A percentile compares a stretch with the other conserved stretches of the same genome.
Conservation (phyloP, 2,113 vertebrate genomes). For the Oryzias javanicus region DNA sequence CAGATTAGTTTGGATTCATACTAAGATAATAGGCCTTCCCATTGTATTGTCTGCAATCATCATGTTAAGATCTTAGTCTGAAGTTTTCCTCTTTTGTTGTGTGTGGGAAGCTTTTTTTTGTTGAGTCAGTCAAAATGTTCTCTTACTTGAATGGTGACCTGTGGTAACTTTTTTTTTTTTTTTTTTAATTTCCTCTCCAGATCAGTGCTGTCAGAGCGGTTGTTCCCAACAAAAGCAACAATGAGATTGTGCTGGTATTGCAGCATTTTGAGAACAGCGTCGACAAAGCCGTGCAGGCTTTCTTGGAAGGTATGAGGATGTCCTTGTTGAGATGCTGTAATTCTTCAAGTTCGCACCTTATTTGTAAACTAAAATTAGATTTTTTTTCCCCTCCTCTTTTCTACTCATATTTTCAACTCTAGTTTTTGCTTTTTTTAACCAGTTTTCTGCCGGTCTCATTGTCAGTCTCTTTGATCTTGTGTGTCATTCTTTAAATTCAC, state of each 20-base stretch:
- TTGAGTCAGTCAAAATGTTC: too few relatives aligned
- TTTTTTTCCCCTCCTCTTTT: not conserved
- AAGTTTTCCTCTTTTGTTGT: too few relatives aligned
- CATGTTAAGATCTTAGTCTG: too few relatives aligned
- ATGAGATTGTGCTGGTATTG: slow-evolving; percentile 92
- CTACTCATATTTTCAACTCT: not conserved
- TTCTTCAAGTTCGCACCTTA: not conserved
- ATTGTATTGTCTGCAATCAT: too few relatives aligned
- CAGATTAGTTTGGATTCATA: too few relatives aligned
- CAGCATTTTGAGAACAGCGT: slow-evolving; percentile 96
- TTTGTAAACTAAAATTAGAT: not conserved
- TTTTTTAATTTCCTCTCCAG: slow-evolving; percentile 59
- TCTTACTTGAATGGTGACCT: too few relatives aligned
- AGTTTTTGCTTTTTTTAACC: not conserved
- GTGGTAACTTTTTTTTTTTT: not conserved
- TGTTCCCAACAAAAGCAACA: slow-evolving; percentile 97
- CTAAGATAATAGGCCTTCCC: too few relatives aligned
- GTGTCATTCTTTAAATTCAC: slow-evolving; percentile 19
- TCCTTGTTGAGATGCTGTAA: not conserved
- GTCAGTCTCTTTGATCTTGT: not conserved
- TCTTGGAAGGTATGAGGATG: slow-evolving; percentile 87
- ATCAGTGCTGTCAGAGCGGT: slow-evolving; percentile 90
- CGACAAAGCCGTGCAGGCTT: slow-evolving; percentile 92
- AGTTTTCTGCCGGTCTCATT: not conserved
- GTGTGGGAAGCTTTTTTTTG: too few relatives aligned